A percentile compares a stretch with the other conserved stretches of the same genome.
Evolutionary conservation across 2,888 invertebrate species (phyloP).

Genomic region (Melipona bicolor): DNA sequence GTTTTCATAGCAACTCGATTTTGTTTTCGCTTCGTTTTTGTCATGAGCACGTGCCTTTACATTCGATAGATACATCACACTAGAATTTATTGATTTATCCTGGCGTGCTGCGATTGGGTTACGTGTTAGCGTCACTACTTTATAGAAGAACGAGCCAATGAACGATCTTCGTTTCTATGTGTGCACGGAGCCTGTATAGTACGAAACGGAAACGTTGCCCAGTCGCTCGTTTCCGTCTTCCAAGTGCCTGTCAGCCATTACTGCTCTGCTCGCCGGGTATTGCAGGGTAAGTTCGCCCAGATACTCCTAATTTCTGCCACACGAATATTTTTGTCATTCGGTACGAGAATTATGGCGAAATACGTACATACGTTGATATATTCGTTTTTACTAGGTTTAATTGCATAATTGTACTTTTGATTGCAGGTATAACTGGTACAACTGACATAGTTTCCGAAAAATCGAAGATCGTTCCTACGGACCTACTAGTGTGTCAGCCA

Average conservation of each 20-base stretch:
- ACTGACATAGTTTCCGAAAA: slow-evolving; percentile 71
- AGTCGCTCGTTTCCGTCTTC: slow-evolving; percentile 81
- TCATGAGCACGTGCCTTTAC: slow-evolving; percentile 26
- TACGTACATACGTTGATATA: neutral
- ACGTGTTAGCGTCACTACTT: neutral
- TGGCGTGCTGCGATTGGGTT: slow-evolving; percentile 32
- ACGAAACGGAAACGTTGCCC: slow-evolving; percentile 72
- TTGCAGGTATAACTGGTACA: slow-evolving; percentile 78
- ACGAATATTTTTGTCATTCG: slow-evolving; percentile 12
- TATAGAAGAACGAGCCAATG: slow-evolving; percentile 40
- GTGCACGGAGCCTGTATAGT: slow-evolving; percentile 29
- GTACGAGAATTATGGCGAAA: neutral
- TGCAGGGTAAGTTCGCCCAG: slow-evolving; percentile 57
- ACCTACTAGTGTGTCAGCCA: slow-evolving; percentile 44
- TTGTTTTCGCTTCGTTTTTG: neutral
- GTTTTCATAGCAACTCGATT: neutral
- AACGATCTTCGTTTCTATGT: neutral
- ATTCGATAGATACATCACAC: slow-evolving; percentile 26
- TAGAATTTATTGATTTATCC: slow-evolving; percentile 51
- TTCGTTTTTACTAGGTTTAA: neutral
- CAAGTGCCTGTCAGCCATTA: slow-evolving; percentile 82
- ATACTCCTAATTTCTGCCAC: neutral
- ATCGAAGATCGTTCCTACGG: slow-evolving; percentile 56
- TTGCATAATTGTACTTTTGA: slow-evolving; percentile 45
- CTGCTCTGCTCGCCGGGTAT: slow-evolving; percentile 82